Percentiles rank a stretch among this genome's conserved stretches.
Evolutionary conservation across 1,140 invertebrate genomes (phyloP).

Genomic region (Nasonia longicornis): DNA sequence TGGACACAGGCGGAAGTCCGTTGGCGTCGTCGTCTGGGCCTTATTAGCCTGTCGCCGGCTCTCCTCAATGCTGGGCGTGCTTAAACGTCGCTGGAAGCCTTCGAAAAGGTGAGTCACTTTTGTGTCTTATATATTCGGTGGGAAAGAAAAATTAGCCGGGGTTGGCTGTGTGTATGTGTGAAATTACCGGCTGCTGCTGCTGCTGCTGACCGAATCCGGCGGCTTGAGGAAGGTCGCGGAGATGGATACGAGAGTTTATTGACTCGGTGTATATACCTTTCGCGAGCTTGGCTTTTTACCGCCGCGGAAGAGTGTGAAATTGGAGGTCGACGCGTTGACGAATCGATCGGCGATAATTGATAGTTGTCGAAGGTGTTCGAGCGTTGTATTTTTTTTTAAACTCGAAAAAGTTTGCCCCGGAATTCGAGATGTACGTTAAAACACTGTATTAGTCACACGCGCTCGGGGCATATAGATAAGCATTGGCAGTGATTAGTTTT

Average conservation of each 20-base stretch:
- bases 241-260: not conserved
- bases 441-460: too few species aligned
- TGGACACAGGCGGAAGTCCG: conserved; percentile 44
- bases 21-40: conserved; percentile 43
- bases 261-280: not conserved
- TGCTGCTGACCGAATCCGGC: not conserved
- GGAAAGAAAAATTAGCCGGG: too few species aligned
- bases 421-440: too few species aligned
- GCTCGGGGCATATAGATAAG: not conserved
- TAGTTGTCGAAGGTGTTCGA: not conserved
- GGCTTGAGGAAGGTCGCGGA: not conserved
- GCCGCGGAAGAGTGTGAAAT: not conserved
- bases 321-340: not conserved
- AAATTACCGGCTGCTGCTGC: not conserved
- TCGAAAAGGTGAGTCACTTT: conserved; percentile 58
- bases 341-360: not conserved
- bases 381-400: not conserved
- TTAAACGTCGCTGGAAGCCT: conserved; percentile 65
- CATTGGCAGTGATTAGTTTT: not conserved
- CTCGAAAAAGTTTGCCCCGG: not conserved
- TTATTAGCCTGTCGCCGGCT: conserved; percentile 32
- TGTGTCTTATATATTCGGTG: too few species aligned
- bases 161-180: too few species aligned
- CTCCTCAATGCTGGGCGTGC: conserved; percentile 59
- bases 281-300: not conserved